Percentiles rank a stretch among this genome's conserved stretches.
phyloP scores from a whole-genome alignment of 2,888 invertebrate species.

The Leucania comma region DNA sequence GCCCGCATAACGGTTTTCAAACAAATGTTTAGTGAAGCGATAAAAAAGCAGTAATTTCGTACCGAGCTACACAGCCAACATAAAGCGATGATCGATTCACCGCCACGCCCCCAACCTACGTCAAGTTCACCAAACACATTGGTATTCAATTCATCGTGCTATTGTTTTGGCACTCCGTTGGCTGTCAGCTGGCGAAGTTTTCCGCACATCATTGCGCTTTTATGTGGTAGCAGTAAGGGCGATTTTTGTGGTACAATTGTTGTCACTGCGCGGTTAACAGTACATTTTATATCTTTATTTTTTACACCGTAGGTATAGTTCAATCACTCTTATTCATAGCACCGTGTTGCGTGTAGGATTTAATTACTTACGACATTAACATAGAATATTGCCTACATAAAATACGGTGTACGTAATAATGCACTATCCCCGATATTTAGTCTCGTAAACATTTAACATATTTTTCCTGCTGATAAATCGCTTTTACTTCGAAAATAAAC shows the following conservation, averaged over 20 bases:
- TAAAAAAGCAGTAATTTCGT: constrained; percentile 26
- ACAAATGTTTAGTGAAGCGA: constrained; percentile 20
- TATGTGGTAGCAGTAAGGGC: background rate
- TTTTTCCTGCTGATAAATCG: constrained; percentile 1
- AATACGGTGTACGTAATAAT: background rate
- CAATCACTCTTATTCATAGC: constrained; percentile 1
- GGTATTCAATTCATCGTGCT: constrained; percentile 54
- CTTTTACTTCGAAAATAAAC: background rate
- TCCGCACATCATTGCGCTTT: background rate
- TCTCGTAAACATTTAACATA: background rate
- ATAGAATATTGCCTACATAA: background rate
- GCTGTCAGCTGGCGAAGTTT: constrained; percentile 23
- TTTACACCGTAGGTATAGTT: background rate
- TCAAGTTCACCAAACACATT: constrained; percentile 55
- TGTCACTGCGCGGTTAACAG: background rate
- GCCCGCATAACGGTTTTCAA: constrained; percentile 36
- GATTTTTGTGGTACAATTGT: background rate
- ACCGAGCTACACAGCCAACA: constrained; percentile 6
- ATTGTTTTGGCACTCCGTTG: constrained; percentile 26
- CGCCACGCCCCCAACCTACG: constrained; percentile 28
- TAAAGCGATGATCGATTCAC: constrained; percentile 48
- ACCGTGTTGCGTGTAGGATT: constrained; percentile 6
- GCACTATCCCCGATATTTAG: background rate
- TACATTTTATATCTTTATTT: constrained; percentile 7
- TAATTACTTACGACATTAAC: background rate